Percentiles rank a stretch among this genome's conserved stretches.
Evolutionary conservation across 2,113 vertebrate species (phyloP).

Genomic region (Neogobius melanostomus): DNA sequence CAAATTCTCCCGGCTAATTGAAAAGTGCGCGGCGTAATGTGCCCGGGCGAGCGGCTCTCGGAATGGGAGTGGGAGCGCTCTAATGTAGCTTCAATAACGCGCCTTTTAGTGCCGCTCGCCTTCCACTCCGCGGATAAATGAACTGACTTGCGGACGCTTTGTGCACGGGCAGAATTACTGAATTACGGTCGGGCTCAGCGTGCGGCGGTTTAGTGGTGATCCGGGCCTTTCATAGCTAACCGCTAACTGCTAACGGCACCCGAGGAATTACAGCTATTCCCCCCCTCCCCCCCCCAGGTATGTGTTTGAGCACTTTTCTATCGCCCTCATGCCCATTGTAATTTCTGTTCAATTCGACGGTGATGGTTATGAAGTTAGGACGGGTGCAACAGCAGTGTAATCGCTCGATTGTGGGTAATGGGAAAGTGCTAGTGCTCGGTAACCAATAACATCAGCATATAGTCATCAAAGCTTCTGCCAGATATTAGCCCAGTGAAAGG

Average conservation of each 20-base stretch:
- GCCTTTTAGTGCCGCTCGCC: constrained; percentile 28
- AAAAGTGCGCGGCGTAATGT: constrained; percentile 63
- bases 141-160: constrained; percentile 15
- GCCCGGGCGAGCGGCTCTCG: constrained; percentile 23
- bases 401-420: neutral
- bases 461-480: too few relatives aligned
- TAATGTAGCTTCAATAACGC: constrained; percentile 41
- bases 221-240: neutral
- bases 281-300: neutral
- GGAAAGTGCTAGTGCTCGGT: neutral
- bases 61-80: constrained; percentile 38
- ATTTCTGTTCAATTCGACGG: neutral
- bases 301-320: neutral
- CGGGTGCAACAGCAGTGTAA: neutral
- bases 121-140: constrained; percentile 26
- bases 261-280: neutral
- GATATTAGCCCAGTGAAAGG: too few relatives aligned
- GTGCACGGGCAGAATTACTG: neutral
- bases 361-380: neutral
- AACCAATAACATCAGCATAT: too few relatives aligned
- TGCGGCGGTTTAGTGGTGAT: constrained; percentile 6
- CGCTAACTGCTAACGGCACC: neutral
- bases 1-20: constrained; percentile 74
- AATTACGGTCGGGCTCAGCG: constrained; percentile 12
- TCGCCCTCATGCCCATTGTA: neutral